Conservation (phyloP, 2,888 invertebrate species). For the Actias luna region DNA sequence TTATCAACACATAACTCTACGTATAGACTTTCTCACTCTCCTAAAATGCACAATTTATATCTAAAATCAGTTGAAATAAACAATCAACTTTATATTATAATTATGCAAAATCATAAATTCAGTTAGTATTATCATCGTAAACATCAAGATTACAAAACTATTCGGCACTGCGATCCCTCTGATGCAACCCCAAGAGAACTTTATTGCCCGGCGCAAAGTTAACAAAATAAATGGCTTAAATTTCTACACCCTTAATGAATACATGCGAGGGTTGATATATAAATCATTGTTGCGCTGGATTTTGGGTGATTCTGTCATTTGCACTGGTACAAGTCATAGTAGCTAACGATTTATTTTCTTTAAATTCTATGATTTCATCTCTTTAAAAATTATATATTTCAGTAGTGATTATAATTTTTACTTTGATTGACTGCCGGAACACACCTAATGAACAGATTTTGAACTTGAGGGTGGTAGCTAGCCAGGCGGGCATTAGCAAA, state of each 20-base stretch:
- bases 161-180: conserved; percentile 51
- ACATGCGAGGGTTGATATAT: conserved; percentile 73
- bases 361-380: too few relatives aligned
- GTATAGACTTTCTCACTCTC: background rate
- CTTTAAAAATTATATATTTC: too few relatives aligned
- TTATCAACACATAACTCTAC: background rate
- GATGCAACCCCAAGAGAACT: conserved; percentile 58
- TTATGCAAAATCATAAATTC: conserved; percentile 15
- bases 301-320: conserved; percentile 51
- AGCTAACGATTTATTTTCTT: conserved; percentile 3
- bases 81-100: background rate
- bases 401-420: too few relatives aligned
- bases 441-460: too few relatives aligned
- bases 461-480: too few relatives aligned
- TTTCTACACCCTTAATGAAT: conserved; percentile 82
- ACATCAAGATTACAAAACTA: conserved; percentile 65
- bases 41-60: background rate
- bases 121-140: conserved; percentile 44
- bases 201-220: conserved; percentile 75
- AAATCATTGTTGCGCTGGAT: conserved; percentile 79
- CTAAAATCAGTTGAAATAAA: conserved; percentile 4
- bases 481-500: too few relatives aligned
- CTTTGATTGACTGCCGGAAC: too few relatives aligned
- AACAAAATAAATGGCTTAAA: conserved; percentile 82
- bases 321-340: conserved; percentile 19